Conservation (phyloP, 2,113 vertebrate genomes). For the Ophthalmolycus amberensis region DNA sequence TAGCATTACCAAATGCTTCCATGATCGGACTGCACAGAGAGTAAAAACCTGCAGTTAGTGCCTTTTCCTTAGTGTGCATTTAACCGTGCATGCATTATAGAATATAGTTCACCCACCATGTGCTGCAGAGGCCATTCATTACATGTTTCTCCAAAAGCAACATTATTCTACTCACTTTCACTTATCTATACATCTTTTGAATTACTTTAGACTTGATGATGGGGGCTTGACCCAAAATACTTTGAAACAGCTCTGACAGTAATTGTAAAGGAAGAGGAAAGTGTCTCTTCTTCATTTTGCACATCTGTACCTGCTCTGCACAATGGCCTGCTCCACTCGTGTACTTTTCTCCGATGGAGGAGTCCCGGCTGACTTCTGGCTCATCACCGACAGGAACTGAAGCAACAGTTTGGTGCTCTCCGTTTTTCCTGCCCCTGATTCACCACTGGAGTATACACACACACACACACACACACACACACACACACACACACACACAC, state of each 20-base stretch:
- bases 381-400: conserved; percentile 93
- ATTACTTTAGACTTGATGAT: background rate
- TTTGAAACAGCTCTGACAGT: background rate
- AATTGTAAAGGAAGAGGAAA: background rate
- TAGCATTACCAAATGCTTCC: conserved; percentile 94
- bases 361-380: conserved; percentile 87
- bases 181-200: background rate
- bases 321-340: conserved; percentile 89
- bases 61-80: background rate
- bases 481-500: conserved; percentile 45
- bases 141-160: background rate
- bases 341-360: conserved; percentile 85
- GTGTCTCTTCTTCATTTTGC: background rate
- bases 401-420: conserved; percentile 93
- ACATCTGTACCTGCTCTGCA: conserved; percentile 90
- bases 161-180: background rate
- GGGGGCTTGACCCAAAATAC: no score
- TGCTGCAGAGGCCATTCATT: background rate
- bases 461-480: conserved; percentile 41
- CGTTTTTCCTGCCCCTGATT: conserved; percentile 94
- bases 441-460: conserved; percentile 82
- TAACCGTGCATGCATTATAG: background rate
- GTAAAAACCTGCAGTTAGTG: background rate
- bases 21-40: conserved; percentile 87
- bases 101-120: background rate